Base-by-base conservation (phyloP, 2,113 vertebrate genomes). In the Potamarius usumacintae region DNA sequence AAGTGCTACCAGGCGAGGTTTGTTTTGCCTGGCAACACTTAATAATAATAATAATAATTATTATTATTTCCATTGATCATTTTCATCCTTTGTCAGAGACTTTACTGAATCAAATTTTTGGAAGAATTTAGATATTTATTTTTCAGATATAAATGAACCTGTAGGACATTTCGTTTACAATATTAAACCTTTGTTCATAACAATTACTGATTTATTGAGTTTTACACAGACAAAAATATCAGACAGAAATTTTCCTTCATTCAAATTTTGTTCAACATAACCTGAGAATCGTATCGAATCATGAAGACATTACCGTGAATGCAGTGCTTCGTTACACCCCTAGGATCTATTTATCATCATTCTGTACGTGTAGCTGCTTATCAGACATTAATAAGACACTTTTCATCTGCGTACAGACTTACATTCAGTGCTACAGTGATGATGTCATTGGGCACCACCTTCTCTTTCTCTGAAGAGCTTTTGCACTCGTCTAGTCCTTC, bases 371-470 rank as follows among this genome's bases (percentile, higher is more conserved):
- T 25, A 65, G 20, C 22, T 25, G 22, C 62, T 22, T 63, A 14
- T 69, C 6, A 69, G n/a, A 69, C 11, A 69, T 30, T 65, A 11
- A 27, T 65, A 1, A 69, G 5, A 3, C 4, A 76, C 12, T 55
- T 55, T 55, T 79, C 15, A n/a, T 20, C 5, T n/a, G 11, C 55
- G 30, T 7, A 71, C 11, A 58, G 85, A 98, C 98, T 96, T 96
- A 99, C 98, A 94, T 99, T 96, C 93, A 99, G 96, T 88, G 97
- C 97, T 95, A 98, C 95, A 69, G 95, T 94, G 90, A 99, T 96
- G 89, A 99, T 93, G 88, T 97, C 96, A 93, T 93, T 95, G 78
- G 94, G 90, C 90, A 95, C 96, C 82, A 95, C 81, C 92, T 97
- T 98, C 88, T 97, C 96, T 81, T 96, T 98, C 88, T 97, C 97